Conservation (phyloP, 2,113 vertebrate genomes). For the Hypanus sabinus region DNA sequence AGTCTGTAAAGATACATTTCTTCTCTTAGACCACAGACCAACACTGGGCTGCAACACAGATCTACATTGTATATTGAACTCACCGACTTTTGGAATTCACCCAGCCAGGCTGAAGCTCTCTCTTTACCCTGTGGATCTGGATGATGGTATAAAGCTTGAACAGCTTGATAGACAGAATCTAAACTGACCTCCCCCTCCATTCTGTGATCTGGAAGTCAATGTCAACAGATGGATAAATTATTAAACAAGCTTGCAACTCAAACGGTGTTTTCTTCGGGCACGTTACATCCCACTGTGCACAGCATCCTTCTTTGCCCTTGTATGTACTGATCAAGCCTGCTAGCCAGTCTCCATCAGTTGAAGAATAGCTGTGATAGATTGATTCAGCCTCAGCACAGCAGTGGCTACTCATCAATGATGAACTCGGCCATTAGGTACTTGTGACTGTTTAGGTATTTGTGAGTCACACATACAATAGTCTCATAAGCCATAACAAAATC, state of each 20-base stretch:
- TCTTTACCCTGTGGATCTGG: constrained; percentile 92
- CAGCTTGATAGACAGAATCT: constrained; percentile 84
- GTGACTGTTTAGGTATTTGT: neutral
- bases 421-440: no score
- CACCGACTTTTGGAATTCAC: constrained; percentile 92
- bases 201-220: constrained; percentile 38
- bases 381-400: neutral
- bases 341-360: neutral
- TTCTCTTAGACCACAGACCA: neutral
- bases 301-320: neutral
- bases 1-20: neutral
- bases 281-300: no score
- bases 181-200: constrained; percentile 80
- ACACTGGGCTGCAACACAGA: neutral
- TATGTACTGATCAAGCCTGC: neutral
- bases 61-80: neutral
- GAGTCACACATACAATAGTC: neutral
- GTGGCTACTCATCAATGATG: no score
- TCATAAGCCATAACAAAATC: neutral
- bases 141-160: constrained; percentile 93
- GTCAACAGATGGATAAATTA: neutral
- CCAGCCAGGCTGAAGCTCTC: constrained; percentile 89
- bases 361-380: neutral
- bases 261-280: neutral
- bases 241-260: neutral